Conservation (phyloP, 1,140 invertebrate species). For the Hycleus phaleratus region DNA sequence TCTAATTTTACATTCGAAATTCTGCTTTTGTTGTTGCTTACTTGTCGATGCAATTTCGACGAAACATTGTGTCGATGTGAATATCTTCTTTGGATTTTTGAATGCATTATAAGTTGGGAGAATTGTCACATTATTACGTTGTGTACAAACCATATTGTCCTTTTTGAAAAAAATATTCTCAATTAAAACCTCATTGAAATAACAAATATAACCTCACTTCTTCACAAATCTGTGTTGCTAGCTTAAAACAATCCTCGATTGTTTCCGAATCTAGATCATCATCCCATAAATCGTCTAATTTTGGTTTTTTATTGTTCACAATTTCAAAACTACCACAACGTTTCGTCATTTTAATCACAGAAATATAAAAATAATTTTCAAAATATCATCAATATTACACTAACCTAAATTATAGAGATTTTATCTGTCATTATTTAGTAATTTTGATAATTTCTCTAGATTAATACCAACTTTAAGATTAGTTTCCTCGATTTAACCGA, state of each 20-base stretch:
- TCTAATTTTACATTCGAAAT: constrained; percentile 19
- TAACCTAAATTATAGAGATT: too few relatives aligned
- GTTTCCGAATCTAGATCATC: constrained; percentile 25
- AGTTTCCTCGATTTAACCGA: too few relatives aligned
- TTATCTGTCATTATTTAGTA: too few relatives aligned
- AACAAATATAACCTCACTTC: constrained; percentile 2
- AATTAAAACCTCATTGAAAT: background rate
- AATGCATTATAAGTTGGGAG: constrained; percentile 24
- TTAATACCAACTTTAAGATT: too few relatives aligned
- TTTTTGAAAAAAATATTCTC: background rate
- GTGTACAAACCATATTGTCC: background rate
- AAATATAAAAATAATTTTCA: too few relatives aligned
- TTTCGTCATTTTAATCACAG: too few relatives aligned
- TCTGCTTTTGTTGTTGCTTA: background rate
- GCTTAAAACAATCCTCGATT: constrained; percentile 26
- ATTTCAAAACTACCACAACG: too few relatives aligned
- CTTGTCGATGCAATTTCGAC: background rate
- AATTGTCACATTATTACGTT: constrained; percentile 13
- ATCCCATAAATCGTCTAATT: constrained; percentile 28
- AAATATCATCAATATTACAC: too few relatives aligned
- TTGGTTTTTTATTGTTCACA: constrained; percentile 17
- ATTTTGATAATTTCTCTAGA: too few relatives aligned
- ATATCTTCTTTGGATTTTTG: constrained; percentile 18
- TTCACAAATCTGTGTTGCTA: constrained; percentile 25
- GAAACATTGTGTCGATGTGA: constrained; percentile 22